These are phyloP conservation scores for Craseonycteris thonglongyai DNA, from an alignment of 2,113 vertebrate genomes.

Conservation along the genomic window DNA sequence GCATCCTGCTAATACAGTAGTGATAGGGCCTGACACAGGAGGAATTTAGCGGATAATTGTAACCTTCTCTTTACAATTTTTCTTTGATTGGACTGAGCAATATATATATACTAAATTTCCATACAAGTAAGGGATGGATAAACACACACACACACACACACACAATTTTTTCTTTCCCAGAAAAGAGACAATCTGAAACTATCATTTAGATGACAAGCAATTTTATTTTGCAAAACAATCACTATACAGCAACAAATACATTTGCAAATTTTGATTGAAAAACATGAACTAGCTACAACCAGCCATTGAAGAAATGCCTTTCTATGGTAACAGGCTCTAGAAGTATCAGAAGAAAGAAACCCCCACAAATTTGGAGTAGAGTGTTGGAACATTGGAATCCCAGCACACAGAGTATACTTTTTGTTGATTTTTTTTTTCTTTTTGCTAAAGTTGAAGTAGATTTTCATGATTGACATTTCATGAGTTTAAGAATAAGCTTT, in stretches of 20 bases:
- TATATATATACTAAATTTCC: background rate
- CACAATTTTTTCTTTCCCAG: background rate
- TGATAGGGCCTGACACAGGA: background rate
- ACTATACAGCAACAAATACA: slow-evolving; percentile 93
- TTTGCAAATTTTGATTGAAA: slow-evolving; percentile 88
- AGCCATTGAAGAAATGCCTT: slow-evolving; percentile 86
- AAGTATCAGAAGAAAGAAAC: slow-evolving; percentile 80
- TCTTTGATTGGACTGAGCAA: background rate
- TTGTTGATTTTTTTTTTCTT: slow-evolving; percentile 78
- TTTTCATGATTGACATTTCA: slow-evolving; percentile 63
- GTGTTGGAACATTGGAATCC: slow-evolving; percentile 76
- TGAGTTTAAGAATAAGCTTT: slow-evolving; percentile 59
- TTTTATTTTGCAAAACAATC: slow-evolving; percentile 93
- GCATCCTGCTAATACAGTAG: background rate
- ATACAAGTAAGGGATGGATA: too few species aligned
- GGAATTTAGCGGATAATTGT: background rate
- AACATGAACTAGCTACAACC: slow-evolving; percentile 91
- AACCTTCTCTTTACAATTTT: background rate
- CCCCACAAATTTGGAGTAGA: slow-evolving; percentile 77
- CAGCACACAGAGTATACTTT: slow-evolving; percentile 75
- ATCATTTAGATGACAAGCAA: slow-evolving; percentile 82
- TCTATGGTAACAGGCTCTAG: slow-evolving; percentile 84
- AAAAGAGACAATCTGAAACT: background rate
- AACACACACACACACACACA: too few species aligned
- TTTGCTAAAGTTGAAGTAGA: slow-evolving; percentile 88